These are phyloP conservation scores for Isaurus tuberculatus DNA, from an alignment of 92 coral and sea anemone genomes.

Conservation along the genomic window DNA sequence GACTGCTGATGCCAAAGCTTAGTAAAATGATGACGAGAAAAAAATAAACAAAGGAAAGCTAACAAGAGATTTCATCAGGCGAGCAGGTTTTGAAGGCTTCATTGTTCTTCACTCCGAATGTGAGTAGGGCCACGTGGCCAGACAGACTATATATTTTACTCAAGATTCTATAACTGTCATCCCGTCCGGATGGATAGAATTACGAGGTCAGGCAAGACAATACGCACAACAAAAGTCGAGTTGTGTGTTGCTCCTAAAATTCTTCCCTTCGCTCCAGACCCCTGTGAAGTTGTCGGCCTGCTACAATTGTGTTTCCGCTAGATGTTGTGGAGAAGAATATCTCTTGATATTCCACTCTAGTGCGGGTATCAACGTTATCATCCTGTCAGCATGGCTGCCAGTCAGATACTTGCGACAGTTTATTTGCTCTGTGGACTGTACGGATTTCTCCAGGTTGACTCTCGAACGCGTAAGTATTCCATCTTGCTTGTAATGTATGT, in stretches of 20 bases:
- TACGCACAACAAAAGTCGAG: slow-evolving; percentile 36
- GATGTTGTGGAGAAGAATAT: neutral
- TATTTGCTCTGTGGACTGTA: slow-evolving; percentile 15
- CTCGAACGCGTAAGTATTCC: slow-evolving; percentile 28
- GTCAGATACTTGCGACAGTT: slow-evolving; percentile 26
- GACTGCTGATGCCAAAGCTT: neutral
- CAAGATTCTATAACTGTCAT: neutral
- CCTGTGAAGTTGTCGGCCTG: slow-evolving; percentile 13
- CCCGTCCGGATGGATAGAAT: slow-evolving; percentile 36
- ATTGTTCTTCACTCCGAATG: slow-evolving; percentile 11
- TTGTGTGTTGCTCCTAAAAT: slow-evolving; percentile 23
- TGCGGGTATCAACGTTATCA: neutral
- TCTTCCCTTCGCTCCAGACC: slow-evolving; percentile 47
- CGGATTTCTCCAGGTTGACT: slow-evolving; percentile 15
- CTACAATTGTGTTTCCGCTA: slow-evolving; percentile 26
- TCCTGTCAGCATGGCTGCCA: neutral
- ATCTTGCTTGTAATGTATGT: neutral
- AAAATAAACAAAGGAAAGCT: neutral
- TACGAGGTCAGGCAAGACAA: slow-evolving; percentile 32
- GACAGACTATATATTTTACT: slow-evolving; percentile 40
- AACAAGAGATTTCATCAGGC: neutral
- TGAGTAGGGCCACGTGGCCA: slow-evolving; percentile 43
- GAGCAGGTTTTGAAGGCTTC: slow-evolving; percentile 24
- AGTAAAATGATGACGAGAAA: neutral
- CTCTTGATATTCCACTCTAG: neutral